These are phyloP conservation scores for Phenacoccus solenopsis DNA, from an alignment of 1,140 invertebrate genomes.

Conservation along the genomic window DNA sequence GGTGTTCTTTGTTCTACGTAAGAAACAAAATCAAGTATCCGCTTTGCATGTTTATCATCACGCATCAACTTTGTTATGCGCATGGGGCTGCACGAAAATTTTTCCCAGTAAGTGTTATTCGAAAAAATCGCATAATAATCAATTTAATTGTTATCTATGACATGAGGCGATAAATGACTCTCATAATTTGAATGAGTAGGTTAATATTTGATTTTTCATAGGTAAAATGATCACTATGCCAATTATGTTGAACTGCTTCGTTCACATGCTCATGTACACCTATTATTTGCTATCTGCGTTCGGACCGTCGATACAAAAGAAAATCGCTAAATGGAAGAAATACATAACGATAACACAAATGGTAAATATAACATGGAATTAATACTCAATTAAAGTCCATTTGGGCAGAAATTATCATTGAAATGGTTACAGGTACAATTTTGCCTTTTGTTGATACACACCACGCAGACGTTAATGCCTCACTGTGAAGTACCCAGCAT, in stretches of 20 bases:
- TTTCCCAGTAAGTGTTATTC: slow-evolving; percentile 41
- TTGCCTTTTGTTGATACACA: slow-evolving; percentile 42
- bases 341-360: slow-evolving; percentile 44
- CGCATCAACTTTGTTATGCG: slow-evolving; percentile 45
- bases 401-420: background rate
- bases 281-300: slow-evolving; percentile 55
- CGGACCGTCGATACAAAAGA: slow-evolving; percentile 36
- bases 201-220: slow-evolving; percentile 32
- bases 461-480: slow-evolving; percentile 39
- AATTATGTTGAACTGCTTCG: slow-evolving; percentile 52
- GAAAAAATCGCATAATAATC: no score
- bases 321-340: slow-evolving; percentile 37
- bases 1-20: slow-evolving; percentile 54
- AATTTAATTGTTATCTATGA: no score
- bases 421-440: slow-evolving; percentile 55
- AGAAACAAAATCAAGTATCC: slow-evolving; percentile 55
- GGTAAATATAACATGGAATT: slow-evolving; percentile 26
- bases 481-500: slow-evolving; percentile 40
- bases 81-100: slow-evolving; percentile 59
- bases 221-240: slow-evolving; percentile 47
- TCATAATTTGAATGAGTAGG: slow-evolving; percentile 25
- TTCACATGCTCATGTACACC: slow-evolving; percentile 65
- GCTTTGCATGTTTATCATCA: slow-evolving; percentile 58
- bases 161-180: no score
- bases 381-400: slow-evolving; percentile 30